phyloP scores from a whole-genome alignment of 2,888 invertebrate species.

The Patella caerulea region DNA sequence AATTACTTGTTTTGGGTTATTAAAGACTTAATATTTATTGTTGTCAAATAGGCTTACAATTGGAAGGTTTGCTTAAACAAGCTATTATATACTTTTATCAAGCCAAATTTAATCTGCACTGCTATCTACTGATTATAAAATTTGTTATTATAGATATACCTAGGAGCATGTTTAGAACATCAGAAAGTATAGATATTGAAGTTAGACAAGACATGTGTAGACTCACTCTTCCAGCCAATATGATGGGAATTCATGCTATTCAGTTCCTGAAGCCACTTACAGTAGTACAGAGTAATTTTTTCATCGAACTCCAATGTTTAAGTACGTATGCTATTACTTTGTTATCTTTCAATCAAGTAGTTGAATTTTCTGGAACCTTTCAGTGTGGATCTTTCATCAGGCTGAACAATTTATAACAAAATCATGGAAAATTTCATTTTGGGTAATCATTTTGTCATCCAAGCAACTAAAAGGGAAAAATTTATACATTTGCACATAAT shows the following conservation, averaged over 20 bases:
- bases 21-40: no score
- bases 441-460: no score
- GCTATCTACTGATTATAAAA: no score
- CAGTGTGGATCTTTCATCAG: neutral
- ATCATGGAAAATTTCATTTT: no score
- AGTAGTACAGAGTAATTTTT: conserved; percentile 48
- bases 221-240: conserved; percentile 48
- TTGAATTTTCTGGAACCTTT: neutral
- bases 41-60: no score
- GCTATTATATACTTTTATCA: no score
- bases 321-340: conserved; percentile 44
- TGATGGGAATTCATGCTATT: conserved; percentile 57
- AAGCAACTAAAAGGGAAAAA: no score
- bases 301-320: conserved; percentile 52
- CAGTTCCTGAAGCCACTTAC: conserved; percentile 59
- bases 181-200: conserved; percentile 45
- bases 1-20: no score
- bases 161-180: conserved; percentile 49
- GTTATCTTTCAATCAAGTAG: no score
- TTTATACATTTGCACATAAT: no score
- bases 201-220: conserved; percentile 40
- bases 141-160: conserved; percentile 44
- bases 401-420: neutral
- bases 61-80: no score
- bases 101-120: no score